Evolutionary conservation across 2,888 invertebrate species (phyloP), one percentile per base, ranked within the genome.

Genomic region (Drosophila trichaetosa): DNA sequence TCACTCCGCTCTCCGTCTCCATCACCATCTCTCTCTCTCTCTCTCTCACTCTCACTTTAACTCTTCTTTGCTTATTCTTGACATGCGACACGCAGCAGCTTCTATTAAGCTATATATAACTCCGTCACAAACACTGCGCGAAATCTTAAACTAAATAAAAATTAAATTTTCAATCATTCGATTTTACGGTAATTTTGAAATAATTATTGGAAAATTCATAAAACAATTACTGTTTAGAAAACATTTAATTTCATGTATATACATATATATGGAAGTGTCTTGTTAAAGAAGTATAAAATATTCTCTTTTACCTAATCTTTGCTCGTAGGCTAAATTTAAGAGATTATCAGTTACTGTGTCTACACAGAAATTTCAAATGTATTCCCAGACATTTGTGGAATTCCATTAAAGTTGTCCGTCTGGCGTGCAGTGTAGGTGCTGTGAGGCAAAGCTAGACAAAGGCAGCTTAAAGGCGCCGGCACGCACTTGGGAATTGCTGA

Each of bases 401-500:
- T 51, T 31, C n/a, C 13, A 13, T 11, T 11, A 29, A 51, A 27
- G 49, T 1, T 18, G 11, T 11, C 6, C 31, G 13, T 4, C 33
- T 52, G 27, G 7, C 36, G 54, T 6, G 16, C 63, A 77, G 75
- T 79, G 79, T 75, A 71, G 51, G n/a, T 40, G 52, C 29, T 51
- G 36, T 31, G n/a, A 34, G 36, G 36, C 38, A 18, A 24, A 38
- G 38, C 69, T 73, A 77, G 77, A 73, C 69, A 73, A 73, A 66
- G 62, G 71, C 49, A 51, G 54, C 66, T 67, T 67, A 78, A 74
- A 78, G 74, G 56, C 62, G 70, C 21, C 79, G 53, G 71, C 75
- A 79, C 79, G 79, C 79, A 79, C 79, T 79, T 79, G 79, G 79
- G 79, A 75, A 79, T 79, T 79, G 79, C 71, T 71, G 79, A 75